Evolutionary conservation across 2,797 vertebrate species (phyloP).

Genomic region (Craterocephalus amniculus): DNA sequence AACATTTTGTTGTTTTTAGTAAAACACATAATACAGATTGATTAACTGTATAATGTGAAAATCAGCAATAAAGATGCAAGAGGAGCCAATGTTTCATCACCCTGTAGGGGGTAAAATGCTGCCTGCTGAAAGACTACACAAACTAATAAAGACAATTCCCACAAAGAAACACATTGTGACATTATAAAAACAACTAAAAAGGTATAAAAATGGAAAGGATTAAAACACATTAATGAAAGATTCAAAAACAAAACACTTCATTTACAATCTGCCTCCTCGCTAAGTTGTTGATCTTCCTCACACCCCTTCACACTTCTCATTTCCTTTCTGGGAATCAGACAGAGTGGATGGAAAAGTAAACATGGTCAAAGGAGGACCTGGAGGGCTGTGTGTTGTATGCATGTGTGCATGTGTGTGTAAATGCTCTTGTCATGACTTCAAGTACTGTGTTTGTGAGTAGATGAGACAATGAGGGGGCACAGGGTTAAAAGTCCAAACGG

Average conservation of each 20-base stretch:
- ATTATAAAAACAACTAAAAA: slow-evolving; percentile 11
- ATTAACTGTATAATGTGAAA: no score
- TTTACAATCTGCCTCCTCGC: neutral
- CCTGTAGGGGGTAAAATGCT: neutral
- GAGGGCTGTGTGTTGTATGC: neutral
- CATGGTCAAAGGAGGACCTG: slow-evolving; percentile 10
- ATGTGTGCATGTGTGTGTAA: slow-evolving; percentile 12
- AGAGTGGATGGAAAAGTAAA: slow-evolving; percentile 63
- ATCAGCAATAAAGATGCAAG: neutral
- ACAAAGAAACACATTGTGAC: neutral
- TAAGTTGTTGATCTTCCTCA: neutral
- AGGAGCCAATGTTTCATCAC: slow-evolving; percentile 1
- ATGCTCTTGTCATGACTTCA: slow-evolving; percentile 7
- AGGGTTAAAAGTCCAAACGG: slow-evolving; percentile 47
- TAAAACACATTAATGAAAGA: neutral
- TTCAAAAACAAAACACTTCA: slow-evolving; percentile 18
- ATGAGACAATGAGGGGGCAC: slow-evolving; percentile 13
- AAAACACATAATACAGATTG: no score
- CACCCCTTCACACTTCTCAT: slow-evolving; percentile 13
- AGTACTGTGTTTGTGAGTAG: slow-evolving; percentile 28
- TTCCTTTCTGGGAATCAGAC: slow-evolving; percentile 46
- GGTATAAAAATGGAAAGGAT: neutral
- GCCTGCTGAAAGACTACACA: slow-evolving; percentile 1
- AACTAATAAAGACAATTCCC: neutral
- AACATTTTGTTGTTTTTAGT: no score